Conservation (phyloP, 1,140 invertebrate genomes). For the Mercenaria mercenaria region DNA sequence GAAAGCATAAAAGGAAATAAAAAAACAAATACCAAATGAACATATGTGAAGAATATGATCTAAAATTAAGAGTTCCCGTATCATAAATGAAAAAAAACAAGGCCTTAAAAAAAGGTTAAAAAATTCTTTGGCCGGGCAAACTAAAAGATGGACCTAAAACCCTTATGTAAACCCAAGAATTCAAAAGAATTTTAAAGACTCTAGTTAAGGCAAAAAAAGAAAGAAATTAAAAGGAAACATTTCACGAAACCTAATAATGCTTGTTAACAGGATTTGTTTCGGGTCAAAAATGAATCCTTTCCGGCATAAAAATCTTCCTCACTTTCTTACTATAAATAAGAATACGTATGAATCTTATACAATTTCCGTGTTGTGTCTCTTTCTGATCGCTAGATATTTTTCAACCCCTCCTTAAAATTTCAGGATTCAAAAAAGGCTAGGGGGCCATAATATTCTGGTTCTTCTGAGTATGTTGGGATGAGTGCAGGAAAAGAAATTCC, state of each 20-base stretch:
- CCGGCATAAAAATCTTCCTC: background rate
- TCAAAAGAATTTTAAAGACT: background rate
- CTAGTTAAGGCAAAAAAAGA: constrained; percentile 7
- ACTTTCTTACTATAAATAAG: constrained; percentile 30
- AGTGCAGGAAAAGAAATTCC: background rate
- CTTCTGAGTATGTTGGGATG: background rate
- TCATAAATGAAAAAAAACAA: background rate
- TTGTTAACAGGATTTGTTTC: background rate
- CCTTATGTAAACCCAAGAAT: background rate
- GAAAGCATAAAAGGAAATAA: background rate
- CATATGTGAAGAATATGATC: constrained; percentile 32
- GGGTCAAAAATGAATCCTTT: background rate
- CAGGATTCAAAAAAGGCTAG: background rate
- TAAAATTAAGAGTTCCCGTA: constrained; percentile 26
- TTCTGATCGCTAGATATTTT: constrained; percentile 1
- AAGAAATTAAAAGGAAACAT: background rate
- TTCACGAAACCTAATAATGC: background rate
- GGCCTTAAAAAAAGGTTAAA: constrained; percentile 5
- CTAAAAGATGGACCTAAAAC: background rate
- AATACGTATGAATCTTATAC: constrained; percentile 4
- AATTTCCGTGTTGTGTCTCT: background rate
- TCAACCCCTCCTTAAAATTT: constrained; percentile 12
- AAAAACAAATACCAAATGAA: background rate
- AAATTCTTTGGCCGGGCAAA: background rate
- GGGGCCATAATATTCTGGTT: background rate